Percentiles rank a stretch among this genome's conserved stretches.
Evolutionary conservation across 2,797 vertebrate species (phyloP).

Genomic region (Liparis tanakae): DNA sequence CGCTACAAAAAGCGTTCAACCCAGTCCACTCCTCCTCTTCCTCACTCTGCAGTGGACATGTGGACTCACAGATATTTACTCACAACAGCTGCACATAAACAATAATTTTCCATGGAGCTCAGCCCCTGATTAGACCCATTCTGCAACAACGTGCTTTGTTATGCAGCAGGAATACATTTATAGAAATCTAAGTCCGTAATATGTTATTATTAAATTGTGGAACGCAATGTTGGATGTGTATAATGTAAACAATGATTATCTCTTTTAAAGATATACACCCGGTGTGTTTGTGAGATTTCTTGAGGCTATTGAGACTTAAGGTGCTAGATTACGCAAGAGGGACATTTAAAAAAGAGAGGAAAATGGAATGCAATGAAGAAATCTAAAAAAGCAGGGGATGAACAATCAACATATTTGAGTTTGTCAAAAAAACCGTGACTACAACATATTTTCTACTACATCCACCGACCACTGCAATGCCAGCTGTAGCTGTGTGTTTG

Average conservation of each 20-base stretch:
- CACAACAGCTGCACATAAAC: not conserved
- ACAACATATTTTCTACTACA: not conserved
- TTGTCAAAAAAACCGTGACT: not conserved
- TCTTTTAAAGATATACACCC: not conserved
- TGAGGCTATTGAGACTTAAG: not conserved
- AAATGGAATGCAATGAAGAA: not conserved
- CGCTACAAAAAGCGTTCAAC: not conserved
- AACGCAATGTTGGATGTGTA: not conserved
- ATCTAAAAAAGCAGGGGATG: not conserved
- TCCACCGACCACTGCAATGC: accelerated
- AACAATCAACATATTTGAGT: not conserved
- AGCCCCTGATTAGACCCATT: constrained; percentile 10
- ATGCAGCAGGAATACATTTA: constrained; percentile 23
- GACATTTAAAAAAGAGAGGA: not conserved
- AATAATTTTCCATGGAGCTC: not conserved
- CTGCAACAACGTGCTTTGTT: constrained; percentile 29
- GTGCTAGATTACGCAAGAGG: accelerated
- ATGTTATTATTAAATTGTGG: not conserved
- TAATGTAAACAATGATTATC: not conserved
- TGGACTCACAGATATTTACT: not conserved
- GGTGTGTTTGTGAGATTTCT: not conserved
- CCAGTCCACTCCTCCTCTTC: not conserved
- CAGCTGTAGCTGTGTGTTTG: constrained; percentile 16
- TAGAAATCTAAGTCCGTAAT: not conserved
- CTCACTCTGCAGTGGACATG: not conserved